Evolutionary conservation across 2,113 vertebrate genomes (phyloP).

Genomic region (Dipodomys stephensi): DNA sequence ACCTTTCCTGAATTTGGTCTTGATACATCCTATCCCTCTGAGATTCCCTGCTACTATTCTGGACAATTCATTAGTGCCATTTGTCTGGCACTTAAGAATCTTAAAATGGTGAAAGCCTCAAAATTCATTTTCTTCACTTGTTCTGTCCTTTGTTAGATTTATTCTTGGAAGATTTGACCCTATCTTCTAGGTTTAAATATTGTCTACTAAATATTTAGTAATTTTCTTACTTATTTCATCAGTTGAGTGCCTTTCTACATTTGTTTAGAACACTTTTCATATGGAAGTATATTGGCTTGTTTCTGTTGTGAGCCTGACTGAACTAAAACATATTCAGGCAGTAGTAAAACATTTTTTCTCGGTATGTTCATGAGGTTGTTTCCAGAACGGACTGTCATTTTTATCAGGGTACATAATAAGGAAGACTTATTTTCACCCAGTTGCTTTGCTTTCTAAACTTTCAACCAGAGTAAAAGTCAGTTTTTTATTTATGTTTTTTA

Average conservation of each 20-base stretch:
- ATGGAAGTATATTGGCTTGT: neutral
- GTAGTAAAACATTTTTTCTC: neutral
- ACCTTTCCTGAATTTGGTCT: neutral
- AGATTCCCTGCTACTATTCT: neutral
- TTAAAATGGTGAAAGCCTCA: neutral
- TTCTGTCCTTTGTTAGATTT: neutral
- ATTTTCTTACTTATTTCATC: neutral
- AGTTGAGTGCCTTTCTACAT: neutral
- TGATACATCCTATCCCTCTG: too few relatives aligned
- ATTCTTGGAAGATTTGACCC: neutral
- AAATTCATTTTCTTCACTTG: neutral
- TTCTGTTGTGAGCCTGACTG: constrained; percentile 8
- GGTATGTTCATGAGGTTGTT: neutral
- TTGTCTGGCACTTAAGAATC: neutral
- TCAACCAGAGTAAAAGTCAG: neutral
- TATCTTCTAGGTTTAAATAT: neutral
- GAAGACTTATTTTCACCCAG: neutral
- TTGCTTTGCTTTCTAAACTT: neutral
- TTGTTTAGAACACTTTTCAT: neutral
- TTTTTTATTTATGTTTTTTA: neutral
- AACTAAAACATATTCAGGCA: neutral
- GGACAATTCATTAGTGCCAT: neutral
- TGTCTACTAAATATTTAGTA: neutral
- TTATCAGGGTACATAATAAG: neutral
- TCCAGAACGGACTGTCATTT: neutral